Evolutionary conservation across 2,113 vertebrate species (phyloP).

Genomic region (Rhinopomastus cyanomelas): DNA sequence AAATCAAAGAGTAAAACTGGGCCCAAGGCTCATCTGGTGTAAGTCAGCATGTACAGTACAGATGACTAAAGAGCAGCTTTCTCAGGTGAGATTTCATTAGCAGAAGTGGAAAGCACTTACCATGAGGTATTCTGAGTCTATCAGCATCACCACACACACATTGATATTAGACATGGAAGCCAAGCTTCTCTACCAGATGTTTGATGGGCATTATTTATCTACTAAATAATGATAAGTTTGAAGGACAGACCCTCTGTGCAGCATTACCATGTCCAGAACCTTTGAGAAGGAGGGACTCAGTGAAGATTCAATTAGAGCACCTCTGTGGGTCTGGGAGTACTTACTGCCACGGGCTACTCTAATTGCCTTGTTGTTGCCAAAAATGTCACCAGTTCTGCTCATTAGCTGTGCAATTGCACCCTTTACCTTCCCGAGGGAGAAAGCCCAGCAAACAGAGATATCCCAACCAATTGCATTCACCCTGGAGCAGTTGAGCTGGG

Average conservation of each 20-base stretch:
- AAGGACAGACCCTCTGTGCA: neutral
- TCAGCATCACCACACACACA: neutral
- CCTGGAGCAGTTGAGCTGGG: neutral
- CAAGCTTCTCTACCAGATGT: neutral
- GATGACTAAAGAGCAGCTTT: neutral
- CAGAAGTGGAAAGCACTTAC: neutral
- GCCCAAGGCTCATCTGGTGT: neutral
- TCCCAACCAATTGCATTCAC: neutral
- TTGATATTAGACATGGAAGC: neutral
- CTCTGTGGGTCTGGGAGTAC: neutral
- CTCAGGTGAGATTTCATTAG: neutral
- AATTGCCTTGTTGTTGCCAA: neutral
- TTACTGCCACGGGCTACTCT: neutral
- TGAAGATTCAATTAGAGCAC: constrained; percentile 29
- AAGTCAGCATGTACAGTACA: too few species aligned
- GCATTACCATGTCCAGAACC: neutral
- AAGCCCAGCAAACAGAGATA: neutral
- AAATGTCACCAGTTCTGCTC: neutral
- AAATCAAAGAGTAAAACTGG: too few species aligned
- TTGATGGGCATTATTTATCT: neutral
- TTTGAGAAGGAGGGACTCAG: neutral
- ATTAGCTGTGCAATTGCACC: neutral
- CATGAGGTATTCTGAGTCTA: neutral
- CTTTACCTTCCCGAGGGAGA: neutral
- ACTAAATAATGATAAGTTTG: neutral